These are phyloP conservation scores for Epicampocera succincta DNA, from an alignment of 2,888 invertebrate species.

Conservation along the genomic window DNA sequence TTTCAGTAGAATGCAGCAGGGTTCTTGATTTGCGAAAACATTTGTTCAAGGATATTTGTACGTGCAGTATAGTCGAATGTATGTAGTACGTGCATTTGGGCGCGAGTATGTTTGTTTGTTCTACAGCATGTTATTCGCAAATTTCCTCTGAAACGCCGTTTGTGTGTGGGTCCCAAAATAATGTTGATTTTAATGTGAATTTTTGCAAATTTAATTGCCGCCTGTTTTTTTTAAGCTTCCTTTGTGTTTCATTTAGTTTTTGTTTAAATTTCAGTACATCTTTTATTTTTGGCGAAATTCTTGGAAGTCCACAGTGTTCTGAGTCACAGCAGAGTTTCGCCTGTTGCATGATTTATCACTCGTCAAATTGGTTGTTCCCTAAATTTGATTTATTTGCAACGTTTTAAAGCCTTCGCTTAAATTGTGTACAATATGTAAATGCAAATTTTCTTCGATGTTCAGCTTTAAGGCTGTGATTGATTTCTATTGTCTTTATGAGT, in stretches of 20 bases:
- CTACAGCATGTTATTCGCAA: conserved; percentile 28
- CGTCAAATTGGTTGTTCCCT: conserved; percentile 12
- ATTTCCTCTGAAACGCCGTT: conserved; percentile 21
- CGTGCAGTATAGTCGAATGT: neutral
- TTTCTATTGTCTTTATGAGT: neutral
- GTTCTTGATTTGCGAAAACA: conserved; percentile 35
- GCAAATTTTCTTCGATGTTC: conserved; percentile 18
- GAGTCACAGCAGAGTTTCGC: conserved; percentile 11
- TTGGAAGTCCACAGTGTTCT: conserved; percentile 34
- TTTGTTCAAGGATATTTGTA: conserved; percentile 16
- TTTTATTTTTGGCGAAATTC: conserved; percentile 38
- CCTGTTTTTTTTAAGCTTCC: conserved; percentile 29
- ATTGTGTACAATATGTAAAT: no score
- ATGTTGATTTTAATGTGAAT: conserved; percentile 66
- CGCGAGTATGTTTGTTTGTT: conserved; percentile 2
- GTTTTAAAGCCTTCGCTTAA: conserved; percentile 5
- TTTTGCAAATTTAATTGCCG: conserved; percentile 67
- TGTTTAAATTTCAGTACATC: conserved; percentile 21
- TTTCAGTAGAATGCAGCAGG: conserved; percentile 30
- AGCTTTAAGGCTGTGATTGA: conserved; percentile 20
- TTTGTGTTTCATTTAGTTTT: conserved; percentile 26
- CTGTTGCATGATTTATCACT: conserved; percentile 55
- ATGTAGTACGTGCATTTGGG: no score
- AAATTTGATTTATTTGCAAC: conserved; percentile 48
- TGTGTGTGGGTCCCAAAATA: conserved; percentile 55